Conservation (phyloP, 2,888 invertebrate genomes). For the Chaetogeoica ovagalla region DNA sequence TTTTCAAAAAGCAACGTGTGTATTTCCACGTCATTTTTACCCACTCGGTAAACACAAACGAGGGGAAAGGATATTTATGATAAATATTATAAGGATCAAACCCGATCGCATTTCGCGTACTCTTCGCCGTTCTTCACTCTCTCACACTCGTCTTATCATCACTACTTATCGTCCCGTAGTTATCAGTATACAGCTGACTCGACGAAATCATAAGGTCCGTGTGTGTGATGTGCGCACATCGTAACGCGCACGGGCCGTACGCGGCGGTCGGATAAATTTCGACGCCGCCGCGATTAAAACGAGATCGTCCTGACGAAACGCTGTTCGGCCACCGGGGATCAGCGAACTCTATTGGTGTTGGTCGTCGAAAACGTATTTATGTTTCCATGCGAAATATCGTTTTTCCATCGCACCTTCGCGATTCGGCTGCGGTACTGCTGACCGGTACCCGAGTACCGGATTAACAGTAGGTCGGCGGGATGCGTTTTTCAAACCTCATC, state of each 20-base stretch:
- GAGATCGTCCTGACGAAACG: slow-evolving; percentile 7
- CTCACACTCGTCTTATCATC: not conserved
- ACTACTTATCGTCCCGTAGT: not conserved
- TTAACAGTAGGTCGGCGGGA: too few species aligned
- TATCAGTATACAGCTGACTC: not conserved
- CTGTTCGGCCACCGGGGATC: slow-evolving; percentile 26
- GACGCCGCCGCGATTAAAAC: not conserved
- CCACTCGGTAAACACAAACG: too few species aligned
- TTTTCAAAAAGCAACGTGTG: too few species aligned
- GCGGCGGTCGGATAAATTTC: not conserved
- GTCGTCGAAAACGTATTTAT: not conserved
- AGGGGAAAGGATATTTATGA: too few species aligned
- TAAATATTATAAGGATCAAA: too few species aligned
- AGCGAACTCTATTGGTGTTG: slow-evolving; percentile 13
- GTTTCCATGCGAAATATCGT: not conserved
- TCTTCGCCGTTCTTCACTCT: too few species aligned
- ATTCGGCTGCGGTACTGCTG: too few species aligned
- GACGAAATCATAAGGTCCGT: not conserved
- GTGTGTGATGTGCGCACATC: too few species aligned
- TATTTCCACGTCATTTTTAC: too few species aligned
- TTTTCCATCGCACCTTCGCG: not conserved
- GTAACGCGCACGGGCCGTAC: not conserved
- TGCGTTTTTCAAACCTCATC: too few species aligned
- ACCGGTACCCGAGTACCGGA: too few species aligned
- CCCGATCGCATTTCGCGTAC: too few species aligned